Percentiles rank a stretch among this genome's conserved stretches.
These are phyloP conservation scores for Lysandra coridon DNA, from an alignment of 2,888 invertebrate species.

Conservation along the genomic window DNA sequence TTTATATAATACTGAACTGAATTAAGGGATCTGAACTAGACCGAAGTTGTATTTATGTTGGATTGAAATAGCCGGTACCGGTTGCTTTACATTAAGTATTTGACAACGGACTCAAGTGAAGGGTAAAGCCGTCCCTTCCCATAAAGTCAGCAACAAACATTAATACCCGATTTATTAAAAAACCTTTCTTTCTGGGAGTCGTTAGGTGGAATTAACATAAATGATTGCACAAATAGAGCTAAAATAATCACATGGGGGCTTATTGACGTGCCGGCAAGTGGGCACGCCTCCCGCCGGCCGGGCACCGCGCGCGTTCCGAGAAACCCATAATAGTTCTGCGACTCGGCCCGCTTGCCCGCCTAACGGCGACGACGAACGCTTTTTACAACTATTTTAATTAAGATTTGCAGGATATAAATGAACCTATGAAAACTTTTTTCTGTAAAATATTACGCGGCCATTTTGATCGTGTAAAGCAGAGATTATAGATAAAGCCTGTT, in stretches of 20 bases:
- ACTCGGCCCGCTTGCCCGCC: constrained; percentile 51
- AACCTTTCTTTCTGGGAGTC: neutral
- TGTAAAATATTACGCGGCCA: neutral
- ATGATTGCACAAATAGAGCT: constrained; percentile 23
- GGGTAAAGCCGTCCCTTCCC: neutral
- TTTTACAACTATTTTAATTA: constrained; percentile 38
- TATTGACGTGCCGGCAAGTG: constrained; percentile 28
- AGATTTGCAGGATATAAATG: constrained; percentile 27
- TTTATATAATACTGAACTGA: too few relatives aligned
- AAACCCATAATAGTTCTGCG: constrained; percentile 64
- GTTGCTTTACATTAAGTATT: too few relatives aligned
- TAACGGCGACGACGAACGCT: constrained; percentile 45
- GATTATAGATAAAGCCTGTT: too few relatives aligned
- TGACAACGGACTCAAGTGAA: neutral
- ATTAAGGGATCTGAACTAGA: too few relatives aligned
- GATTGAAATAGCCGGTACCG: too few relatives aligned
- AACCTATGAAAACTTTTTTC: constrained; percentile 6
- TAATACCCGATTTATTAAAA: neutral
- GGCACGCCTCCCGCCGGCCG: constrained; percentile 60
- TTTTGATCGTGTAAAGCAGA: neutral
- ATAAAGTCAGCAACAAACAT: neutral
- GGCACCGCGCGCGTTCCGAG: constrained; percentile 64
- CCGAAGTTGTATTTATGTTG: too few relatives aligned
- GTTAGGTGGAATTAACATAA: constrained; percentile 5
- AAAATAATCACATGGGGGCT: constrained; percentile 25